Percentiles rank a stretch among this genome's conserved stretches.
These are phyloP conservation scores for Ornithoptera alexandrae DNA, from an alignment of 2,888 invertebrate genomes.

Conservation along the genomic window DNA sequence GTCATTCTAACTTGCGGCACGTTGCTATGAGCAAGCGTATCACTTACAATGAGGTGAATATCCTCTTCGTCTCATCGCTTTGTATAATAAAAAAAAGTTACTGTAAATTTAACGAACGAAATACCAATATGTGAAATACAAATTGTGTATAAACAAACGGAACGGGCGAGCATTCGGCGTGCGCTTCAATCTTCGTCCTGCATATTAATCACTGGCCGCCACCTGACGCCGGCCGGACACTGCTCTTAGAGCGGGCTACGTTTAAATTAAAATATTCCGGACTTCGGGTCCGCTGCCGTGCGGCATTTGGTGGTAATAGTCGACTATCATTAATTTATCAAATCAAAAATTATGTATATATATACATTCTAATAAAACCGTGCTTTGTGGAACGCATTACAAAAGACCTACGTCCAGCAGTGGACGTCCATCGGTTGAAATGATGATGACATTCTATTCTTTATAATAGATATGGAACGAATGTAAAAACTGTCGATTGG, in stretches of 20 bases:
- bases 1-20: no score
- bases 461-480: no score
- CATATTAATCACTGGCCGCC: conserved; percentile 73
- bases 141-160: conserved; percentile 46
- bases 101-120: neutral
- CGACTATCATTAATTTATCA: conserved; percentile 41
- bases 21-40: no score
- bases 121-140: conserved; percentile 6
- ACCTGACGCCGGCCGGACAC: conserved; percentile 51
- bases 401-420: no score
- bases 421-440: no score
- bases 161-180: conserved; percentile 39
- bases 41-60: no score
- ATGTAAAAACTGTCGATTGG: no score
- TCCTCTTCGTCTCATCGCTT: no score
- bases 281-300: conserved; percentile 44
- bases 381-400: no score
- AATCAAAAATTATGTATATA: conserved; percentile 11
- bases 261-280: conserved; percentile 73
- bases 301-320: conserved; percentile 66
- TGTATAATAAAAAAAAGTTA: neutral
- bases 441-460: no score
- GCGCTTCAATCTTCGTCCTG: conserved; percentile 58
- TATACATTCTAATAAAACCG: no score
- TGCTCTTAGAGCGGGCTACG: conserved; percentile 42